Conservation (phyloP, 2,888 invertebrate genomes). For the Tuta absoluta region DNA sequence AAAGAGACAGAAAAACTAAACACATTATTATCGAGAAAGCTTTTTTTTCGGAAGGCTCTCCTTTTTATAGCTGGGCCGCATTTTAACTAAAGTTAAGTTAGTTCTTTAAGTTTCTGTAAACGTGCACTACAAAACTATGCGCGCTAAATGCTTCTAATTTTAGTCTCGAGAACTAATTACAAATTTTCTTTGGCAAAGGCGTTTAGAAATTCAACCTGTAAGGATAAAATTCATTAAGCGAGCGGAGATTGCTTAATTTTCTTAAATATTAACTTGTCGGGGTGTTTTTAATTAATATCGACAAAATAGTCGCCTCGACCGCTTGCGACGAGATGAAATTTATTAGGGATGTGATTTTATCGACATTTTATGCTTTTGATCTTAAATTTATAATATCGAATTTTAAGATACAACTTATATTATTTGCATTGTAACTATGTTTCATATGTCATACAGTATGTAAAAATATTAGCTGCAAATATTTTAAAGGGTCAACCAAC, state of each 20-base stretch:
- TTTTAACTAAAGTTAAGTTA: too few species aligned
- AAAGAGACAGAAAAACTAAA: too few species aligned
- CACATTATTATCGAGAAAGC: too few species aligned
- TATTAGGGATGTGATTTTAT: constrained; percentile 52
- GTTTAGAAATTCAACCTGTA: constrained; percentile 37
- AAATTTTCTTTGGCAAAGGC: background rate
- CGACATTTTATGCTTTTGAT: background rate
- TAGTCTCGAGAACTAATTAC: background rate
- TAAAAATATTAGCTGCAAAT: too few species aligned
- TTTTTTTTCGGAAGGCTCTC: too few species aligned
- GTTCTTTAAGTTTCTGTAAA: background rate
- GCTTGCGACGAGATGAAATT: constrained; percentile 60
- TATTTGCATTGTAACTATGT: too few species aligned
- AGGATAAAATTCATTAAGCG: constrained; percentile 74
- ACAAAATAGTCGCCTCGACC: constrained; percentile 77
- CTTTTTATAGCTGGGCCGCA: too few species aligned
- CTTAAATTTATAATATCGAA: too few species aligned
- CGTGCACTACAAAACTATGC: background rate
- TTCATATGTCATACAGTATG: too few species aligned
- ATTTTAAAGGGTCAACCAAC: too few species aligned
- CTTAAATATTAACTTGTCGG: constrained; percentile 80
- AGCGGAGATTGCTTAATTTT: constrained; percentile 79
- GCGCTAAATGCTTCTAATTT: background rate
- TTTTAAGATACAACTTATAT: too few species aligned
- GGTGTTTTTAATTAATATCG: constrained; percentile 81